Conservation (phyloP, 2,797 vertebrate species). For the Coccyzus lansbergi region DNA sequence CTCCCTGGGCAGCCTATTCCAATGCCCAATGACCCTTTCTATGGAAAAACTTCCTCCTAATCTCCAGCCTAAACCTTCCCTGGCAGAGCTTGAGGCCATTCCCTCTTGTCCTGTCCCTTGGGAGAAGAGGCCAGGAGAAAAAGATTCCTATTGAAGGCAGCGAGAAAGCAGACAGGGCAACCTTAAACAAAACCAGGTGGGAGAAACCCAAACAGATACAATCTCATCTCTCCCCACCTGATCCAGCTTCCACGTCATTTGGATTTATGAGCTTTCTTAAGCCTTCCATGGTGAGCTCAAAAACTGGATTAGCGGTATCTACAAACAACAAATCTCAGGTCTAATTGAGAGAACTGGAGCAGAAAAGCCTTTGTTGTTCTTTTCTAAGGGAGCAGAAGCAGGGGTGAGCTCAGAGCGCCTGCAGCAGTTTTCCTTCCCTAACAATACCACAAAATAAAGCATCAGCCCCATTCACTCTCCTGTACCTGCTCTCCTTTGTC, state of each 20-base stretch:
- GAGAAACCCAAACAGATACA: background rate
- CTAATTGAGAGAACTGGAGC: background rate
- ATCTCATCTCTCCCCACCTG: background rate
- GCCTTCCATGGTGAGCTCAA: background rate
- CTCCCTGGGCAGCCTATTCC: too few relatives aligned
- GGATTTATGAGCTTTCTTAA: background rate
- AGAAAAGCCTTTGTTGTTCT: background rate
- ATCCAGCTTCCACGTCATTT: background rate
- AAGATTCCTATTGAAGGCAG: background rate
- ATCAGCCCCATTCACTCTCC: background rate
- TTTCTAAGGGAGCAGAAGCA: background rate
- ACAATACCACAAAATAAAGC: rapidly evolving
- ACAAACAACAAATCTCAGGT: background rate
- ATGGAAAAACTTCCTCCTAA: too few relatives aligned
- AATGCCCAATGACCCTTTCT: too few relatives aligned
- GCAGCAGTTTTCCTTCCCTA: rapidly evolving
- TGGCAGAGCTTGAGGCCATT: too few relatives aligned
- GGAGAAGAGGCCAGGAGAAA: too few relatives aligned
- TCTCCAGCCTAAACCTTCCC: too few relatives aligned
- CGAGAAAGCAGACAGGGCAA: background rate
- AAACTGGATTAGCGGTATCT: background rate
- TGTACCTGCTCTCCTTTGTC: rapidly evolving
- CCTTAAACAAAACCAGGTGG: background rate
- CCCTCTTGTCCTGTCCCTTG: too few relatives aligned
- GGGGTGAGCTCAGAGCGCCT: rapidly evolving